Conservation (phyloP, 2,888 invertebrate genomes). For the Limnephilus auricula region DNA sequence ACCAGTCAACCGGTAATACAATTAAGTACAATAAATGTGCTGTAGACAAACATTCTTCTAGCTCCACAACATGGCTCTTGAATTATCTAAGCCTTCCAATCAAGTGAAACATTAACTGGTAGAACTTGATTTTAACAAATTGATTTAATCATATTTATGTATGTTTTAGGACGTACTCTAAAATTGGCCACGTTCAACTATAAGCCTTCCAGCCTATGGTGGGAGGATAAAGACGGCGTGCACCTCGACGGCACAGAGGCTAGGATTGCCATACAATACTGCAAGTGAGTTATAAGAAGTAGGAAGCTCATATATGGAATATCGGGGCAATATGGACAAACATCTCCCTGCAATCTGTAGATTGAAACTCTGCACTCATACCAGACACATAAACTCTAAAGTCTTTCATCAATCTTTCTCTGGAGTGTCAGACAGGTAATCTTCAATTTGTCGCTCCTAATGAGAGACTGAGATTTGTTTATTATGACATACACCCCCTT, state of each 20-base stretch:
- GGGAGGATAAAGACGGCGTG: slow-evolving; percentile 39
- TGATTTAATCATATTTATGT: neutral
- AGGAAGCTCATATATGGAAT: neutral
- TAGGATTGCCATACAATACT: slow-evolving; percentile 48
- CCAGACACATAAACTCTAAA: neutral
- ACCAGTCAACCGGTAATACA: no score
- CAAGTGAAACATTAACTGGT: no score
- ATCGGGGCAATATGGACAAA: neutral
- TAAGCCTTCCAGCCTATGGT: slow-evolving; percentile 52
- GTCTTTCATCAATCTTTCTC: no score
- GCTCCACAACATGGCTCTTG: no score
- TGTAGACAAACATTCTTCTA: no score
- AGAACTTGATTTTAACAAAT: neutral
- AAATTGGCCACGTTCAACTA: slow-evolving; percentile 48
- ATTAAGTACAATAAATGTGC: no score
- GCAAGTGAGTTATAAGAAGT: slow-evolving; percentile 24
- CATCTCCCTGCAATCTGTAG: neutral
- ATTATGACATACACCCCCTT: no score
- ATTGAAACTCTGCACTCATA: neutral
- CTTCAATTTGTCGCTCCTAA: no score
- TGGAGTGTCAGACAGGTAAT: no score
- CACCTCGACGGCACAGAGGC: slow-evolving; percentile 55
- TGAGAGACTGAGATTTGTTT: no score
- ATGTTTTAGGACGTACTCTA: slow-evolving; percentile 32
- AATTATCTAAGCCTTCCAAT: no score